A percentile compares a stretch with the other conserved stretches of the same genome.
These are phyloP conservation scores for Botia kubotai DNA, from an alignment of 2,797 vertebrate genomes.

Conservation along the genomic window DNA sequence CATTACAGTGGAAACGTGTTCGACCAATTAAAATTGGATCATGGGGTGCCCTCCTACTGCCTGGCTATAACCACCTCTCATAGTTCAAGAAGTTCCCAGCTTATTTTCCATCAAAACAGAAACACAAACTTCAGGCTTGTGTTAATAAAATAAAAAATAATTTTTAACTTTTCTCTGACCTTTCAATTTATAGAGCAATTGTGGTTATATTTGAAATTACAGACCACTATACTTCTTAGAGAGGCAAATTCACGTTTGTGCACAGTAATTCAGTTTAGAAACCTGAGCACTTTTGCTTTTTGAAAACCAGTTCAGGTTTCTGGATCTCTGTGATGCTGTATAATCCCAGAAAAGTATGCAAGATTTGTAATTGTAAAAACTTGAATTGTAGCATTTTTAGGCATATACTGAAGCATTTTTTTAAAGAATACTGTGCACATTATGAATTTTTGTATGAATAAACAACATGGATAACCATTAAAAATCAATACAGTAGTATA, in stretches of 20 bases:
- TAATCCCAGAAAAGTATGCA: too few relatives aligned
- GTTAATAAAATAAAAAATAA: neutral
- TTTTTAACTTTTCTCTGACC: neutral
- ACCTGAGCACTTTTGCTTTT: neutral
- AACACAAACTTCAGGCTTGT: conserved; percentile 23
- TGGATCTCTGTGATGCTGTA: neutral
- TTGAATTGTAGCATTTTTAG: too few relatives aligned
- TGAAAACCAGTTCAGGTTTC: too few relatives aligned
- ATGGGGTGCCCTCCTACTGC: conserved; percentile 13
- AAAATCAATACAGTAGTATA: too few relatives aligned
- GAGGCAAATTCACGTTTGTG: too few relatives aligned
- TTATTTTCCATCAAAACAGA: conserved; percentile 26
- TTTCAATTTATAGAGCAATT: neutral
- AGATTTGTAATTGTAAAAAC: too few relatives aligned
- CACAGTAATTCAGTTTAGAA: too few relatives aligned
- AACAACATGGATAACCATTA: too few relatives aligned
- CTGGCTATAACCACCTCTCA: conserved; percentile 8
- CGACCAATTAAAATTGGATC: conserved; percentile 37
- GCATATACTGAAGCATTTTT: too few relatives aligned
- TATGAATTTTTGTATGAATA: too few relatives aligned
- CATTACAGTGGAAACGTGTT: conserved; percentile 13
- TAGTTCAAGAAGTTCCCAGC: conserved; percentile 20
- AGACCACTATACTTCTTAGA: too few relatives aligned
- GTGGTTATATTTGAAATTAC: neutral
- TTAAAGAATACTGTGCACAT: too few relatives aligned